Base-by-base conservation (phyloP, 2,113 vertebrate species). In the Sula dactylatra region DNA sequence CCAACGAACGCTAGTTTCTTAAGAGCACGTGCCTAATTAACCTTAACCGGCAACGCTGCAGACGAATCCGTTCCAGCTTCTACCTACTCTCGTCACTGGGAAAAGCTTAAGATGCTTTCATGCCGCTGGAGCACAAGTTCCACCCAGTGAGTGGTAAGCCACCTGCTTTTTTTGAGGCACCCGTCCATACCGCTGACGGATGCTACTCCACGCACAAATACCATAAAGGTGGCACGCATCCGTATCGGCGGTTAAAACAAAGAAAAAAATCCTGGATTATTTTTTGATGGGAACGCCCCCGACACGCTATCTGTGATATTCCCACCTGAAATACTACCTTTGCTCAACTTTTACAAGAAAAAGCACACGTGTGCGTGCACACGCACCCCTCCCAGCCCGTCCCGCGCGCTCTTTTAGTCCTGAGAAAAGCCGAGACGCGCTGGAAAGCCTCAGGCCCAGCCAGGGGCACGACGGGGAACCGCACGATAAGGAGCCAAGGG, bases 361-460 rank as follows among this genome's bases (percentile, higher is more conserved):
- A 31, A 42, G 44, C 1, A 2, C 2, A 3, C 1, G 0, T 1
- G 18, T 0, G 16, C 5, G 5, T 0, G 2, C 31, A 4, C 8
- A 5, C 3, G 0, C 20, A 3, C 27, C 7, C n/a, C 11, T 10
- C 10, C 49, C 21, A 24, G 5, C 29, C 25, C 0, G 0, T 61
- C 29, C 56, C 3, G 6, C 2, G 4, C 0, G 0, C 21, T 32
- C 24, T 47, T 59, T 54, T 4, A 27, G n/a, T 7, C 73, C 38
- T 2, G 24, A 56, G 44, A 65, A 54, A 49, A 79, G n/a, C 40
- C 2, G 16, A 65, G 55, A 25, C 0, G 3, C 1, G 3, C 52
- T 13, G 21, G 34, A n/a, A 74, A 14, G 31, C 34, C 38, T 18
- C 66, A 10, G 10, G 47, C 31, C 45, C 18, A 11, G 77, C 25